Percentiles rank a stretch among this genome's conserved stretches.
These are phyloP conservation scores for Ichneumoninae sp. DNA, from an alignment of 2,888 invertebrate species.

Conservation along the genomic window DNA sequence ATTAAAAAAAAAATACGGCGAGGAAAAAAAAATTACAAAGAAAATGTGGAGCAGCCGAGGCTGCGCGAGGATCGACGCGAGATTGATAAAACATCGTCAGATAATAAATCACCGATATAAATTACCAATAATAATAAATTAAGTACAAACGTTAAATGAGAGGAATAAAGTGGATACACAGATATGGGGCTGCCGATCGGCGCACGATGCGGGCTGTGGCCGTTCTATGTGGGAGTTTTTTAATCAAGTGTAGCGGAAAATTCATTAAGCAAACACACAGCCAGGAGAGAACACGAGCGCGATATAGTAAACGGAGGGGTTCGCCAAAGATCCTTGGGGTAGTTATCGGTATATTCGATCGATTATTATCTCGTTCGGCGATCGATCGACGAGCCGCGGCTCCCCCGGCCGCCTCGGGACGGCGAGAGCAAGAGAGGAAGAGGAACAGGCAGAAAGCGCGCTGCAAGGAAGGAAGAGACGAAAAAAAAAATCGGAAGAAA, in stretches of 20 bases:
- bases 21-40: constrained; percentile 27
- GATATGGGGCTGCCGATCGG: constrained; percentile 2
- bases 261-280: constrained; percentile 55
- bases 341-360: constrained; percentile 63
- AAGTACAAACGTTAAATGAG: constrained; percentile 11
- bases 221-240: constrained; percentile 55
- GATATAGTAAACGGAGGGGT: background rate
- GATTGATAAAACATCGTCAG: constrained; percentile 46
- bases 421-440: constrained; percentile 35
- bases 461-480: constrained; percentile 36
- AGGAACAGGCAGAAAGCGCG: constrained; percentile 14
- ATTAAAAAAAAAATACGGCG: background rate
- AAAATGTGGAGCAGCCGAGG: constrained; percentile 21
- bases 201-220: constrained; percentile 12
- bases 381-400: constrained; percentile 49
- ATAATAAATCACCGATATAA: constrained; percentile 57
- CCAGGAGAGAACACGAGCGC: background rate
- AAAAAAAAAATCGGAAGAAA: background rate
- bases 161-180: constrained; percentile 5
- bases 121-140: constrained; percentile 64
- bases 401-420: constrained; percentile 18
- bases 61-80: constrained; percentile 17
- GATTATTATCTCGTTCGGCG: constrained; percentile 58
- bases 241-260: constrained; percentile 53
- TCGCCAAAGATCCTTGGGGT: constrained; percentile 11